A percentile compares a stretch with the other conserved stretches of the same genome.
phyloP scores from a whole-genome alignment of 2,888 invertebrate genomes.

The Latheticus oryzae region DNA sequence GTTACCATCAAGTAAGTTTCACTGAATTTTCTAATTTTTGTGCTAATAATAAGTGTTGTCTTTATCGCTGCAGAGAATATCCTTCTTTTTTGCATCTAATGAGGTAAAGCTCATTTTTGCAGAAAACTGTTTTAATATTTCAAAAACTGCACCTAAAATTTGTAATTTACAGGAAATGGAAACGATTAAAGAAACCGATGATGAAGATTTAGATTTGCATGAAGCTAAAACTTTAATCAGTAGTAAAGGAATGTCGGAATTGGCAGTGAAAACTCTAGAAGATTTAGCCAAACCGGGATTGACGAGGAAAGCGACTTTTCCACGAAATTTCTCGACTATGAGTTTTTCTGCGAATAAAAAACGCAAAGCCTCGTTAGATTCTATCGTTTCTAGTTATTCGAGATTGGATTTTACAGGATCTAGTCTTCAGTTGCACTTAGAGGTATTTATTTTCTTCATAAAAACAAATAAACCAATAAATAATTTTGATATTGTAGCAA shows the following conservation, averaged over 20 bases:
- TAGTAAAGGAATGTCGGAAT: constrained; percentile 51
- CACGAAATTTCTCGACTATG: constrained; percentile 63
- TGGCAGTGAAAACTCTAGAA: constrained; percentile 58
- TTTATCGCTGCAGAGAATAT: constrained; percentile 62
- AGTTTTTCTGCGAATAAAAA: constrained; percentile 58
- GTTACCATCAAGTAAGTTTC: constrained; percentile 59
- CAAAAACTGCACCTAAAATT: neutral
- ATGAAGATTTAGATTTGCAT: constrained; percentile 69
- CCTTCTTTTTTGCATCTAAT: constrained; percentile 63
- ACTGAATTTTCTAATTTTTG: constrained; percentile 7
- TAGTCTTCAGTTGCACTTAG: constrained; percentile 75
- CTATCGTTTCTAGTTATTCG: constrained; percentile 78
- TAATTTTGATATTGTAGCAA: constrained; percentile 35
- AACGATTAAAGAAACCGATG: constrained; percentile 75
- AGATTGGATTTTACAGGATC: constrained; percentile 82
- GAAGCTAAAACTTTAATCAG: constrained; percentile 61
- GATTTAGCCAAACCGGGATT: constrained; percentile 58
- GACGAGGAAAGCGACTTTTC: constrained; percentile 62
- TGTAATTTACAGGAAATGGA: constrained; percentile 71
- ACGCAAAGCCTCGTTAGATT: constrained; percentile 68
- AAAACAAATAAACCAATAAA: neutral
- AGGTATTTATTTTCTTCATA: constrained; percentile 58
- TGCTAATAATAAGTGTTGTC: constrained; percentile 38
- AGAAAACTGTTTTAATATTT: neutral
- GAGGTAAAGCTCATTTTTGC: constrained; percentile 57